These are phyloP conservation scores for Rhea pennata DNA, from an alignment of 2,113 vertebrate genomes.

Conservation along the genomic window DNA sequence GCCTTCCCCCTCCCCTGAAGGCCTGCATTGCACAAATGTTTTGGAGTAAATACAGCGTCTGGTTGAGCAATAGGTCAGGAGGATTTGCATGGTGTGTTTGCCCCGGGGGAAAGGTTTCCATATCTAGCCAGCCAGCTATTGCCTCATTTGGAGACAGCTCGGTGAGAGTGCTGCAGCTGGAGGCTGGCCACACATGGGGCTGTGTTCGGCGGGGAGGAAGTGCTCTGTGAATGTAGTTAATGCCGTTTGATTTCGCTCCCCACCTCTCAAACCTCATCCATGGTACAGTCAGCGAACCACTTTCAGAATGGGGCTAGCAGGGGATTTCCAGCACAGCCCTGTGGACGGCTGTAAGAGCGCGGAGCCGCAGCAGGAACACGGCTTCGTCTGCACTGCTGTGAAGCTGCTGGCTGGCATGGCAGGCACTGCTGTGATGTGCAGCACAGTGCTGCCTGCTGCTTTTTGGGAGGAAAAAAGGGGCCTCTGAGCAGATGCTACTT, in stretches of 20 bases:
- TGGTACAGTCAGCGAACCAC: neutral
- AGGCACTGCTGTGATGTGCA: neutral
- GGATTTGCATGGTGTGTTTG: neutral
- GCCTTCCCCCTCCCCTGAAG: neutral
- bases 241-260: neutral
- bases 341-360: rapidly evolving
- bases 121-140: neutral
- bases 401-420: rapidly evolving
- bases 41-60: neutral
- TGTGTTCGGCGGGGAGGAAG: rapidly evolving
- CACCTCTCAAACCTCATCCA: rapidly evolving
- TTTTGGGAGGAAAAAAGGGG: too few species aligned
- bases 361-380: too few species aligned
- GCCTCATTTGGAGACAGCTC: neutral
- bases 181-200: neutral
- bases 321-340: neutral
- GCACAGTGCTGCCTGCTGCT: neutral
- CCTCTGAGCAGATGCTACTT: neutral
- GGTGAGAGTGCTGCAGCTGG: neutral
- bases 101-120: neutral
- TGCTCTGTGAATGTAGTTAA: rapidly evolving
- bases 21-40: neutral
- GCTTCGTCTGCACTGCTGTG: rapidly evolving
- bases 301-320: neutral
- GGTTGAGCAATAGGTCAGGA: conserved; percentile 40